These are phyloP conservation scores for Nephrocerus scutellatus DNA, from an alignment of 2,888 invertebrate species.

Conservation along the genomic window DNA sequence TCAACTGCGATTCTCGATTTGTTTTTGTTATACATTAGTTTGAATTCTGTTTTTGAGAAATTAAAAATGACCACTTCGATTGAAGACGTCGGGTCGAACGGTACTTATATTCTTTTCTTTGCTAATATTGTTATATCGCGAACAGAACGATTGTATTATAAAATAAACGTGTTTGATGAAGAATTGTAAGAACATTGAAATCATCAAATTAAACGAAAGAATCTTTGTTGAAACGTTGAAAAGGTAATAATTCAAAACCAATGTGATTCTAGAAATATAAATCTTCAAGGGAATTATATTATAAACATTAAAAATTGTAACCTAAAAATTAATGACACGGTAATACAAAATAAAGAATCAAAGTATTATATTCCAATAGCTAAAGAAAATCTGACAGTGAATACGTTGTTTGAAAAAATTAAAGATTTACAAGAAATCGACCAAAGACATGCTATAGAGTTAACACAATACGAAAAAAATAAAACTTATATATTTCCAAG, in stretches of 20 bases:
- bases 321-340: not conserved
- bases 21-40: too few relatives aligned
- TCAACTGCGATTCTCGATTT: too few relatives aligned
- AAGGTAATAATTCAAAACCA: constrained; percentile 9
- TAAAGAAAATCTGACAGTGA: constrained; percentile 11
- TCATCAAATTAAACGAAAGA: too few relatives aligned
- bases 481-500: too few relatives aligned
- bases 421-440: constrained; percentile 11
- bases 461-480: too few relatives aligned
- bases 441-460: too few relatives aligned
- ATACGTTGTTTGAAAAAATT: constrained; percentile 6
- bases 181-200: constrained; percentile 7
- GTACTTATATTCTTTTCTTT: too few relatives aligned
- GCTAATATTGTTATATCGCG: too few relatives aligned
- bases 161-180: constrained; percentile 9
- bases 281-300: constrained; percentile 10
- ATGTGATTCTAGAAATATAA: constrained; percentile 4
- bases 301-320: not conserved
- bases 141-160: constrained; percentile 11
- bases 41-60: too few relatives aligned
- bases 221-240: constrained; percentile 7
- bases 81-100: too few relatives aligned
- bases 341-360: not conserved
- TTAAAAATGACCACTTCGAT: too few relatives aligned
- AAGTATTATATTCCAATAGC: too few relatives aligned